These are phyloP conservation scores for Drosophila putrida DNA, from an alignment of 2,888 invertebrate species.

Conservation along the genomic window DNA sequence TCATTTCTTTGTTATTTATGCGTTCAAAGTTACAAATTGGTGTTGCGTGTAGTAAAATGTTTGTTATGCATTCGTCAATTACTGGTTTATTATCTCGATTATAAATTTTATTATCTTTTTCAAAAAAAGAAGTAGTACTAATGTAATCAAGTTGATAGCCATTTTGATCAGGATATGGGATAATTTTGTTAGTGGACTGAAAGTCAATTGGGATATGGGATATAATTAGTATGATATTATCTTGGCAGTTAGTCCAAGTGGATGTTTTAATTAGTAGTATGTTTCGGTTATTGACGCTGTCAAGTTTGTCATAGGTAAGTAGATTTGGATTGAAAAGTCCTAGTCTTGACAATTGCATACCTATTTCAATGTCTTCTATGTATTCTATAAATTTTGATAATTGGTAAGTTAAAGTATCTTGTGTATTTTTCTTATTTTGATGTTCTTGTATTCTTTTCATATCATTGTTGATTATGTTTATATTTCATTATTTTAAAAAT, in stretches of 20 bases:
- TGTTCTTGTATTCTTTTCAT: not conserved
- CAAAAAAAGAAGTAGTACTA: slow-evolving; percentile 5
- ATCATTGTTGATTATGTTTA: not conserved
- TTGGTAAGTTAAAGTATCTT: slow-evolving; percentile 1
- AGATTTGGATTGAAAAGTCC: slow-evolving; percentile 12
- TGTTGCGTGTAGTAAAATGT: not conserved
- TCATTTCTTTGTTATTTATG: not conserved
- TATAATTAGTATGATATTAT: slow-evolving; percentile 11
- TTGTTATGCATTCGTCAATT: slow-evolving; percentile 2
- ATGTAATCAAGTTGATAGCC: slow-evolving; percentile 15
- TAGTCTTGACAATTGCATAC: slow-evolving; percentile 18
- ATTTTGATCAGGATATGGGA: slow-evolving; percentile 22
- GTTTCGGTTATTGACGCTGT: slow-evolving; percentile 1
- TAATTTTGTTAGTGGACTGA: slow-evolving; percentile 10
- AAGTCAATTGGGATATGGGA: slow-evolving; percentile 7
- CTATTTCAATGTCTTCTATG: slow-evolving; percentile 22
- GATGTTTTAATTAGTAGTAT: slow-evolving; percentile 16
- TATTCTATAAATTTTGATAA: slow-evolving; percentile 17
- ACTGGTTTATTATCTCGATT: not conserved
- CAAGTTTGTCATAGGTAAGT: slow-evolving; percentile 15
- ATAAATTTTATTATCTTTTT: slow-evolving; percentile 11
- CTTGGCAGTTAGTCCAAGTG: slow-evolving; percentile 8
- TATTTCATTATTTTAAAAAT: slow-evolving; percentile 4
- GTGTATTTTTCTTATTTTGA: not conserved
- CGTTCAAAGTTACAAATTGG: slow-evolving; percentile 13